Base-by-base conservation (phyloP, 2,113 vertebrate genomes). In the Athene cunicularia region DNA sequence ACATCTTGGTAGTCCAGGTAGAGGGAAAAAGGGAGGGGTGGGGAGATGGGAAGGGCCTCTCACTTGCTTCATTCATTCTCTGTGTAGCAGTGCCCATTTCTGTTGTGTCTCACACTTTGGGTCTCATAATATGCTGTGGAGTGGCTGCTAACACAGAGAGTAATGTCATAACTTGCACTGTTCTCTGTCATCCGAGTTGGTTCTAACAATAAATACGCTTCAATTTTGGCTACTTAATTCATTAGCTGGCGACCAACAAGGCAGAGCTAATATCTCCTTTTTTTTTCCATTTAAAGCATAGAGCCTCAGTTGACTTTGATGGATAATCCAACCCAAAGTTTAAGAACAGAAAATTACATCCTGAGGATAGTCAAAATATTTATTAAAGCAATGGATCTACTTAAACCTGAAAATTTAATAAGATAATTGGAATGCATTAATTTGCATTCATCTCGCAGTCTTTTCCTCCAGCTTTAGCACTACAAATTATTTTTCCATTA, bases 301-400 rank as follows among this genome's bases (percentile, higher is more conserved):
- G 14, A 80, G 21, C 24, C 45, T 68, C 26, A 88, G 76, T 47
- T 73, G 39, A 37, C 43, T 91, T 86, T 89, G 89, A 90, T 79
- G 59, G 64, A 90, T 88, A 88, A 95, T 80, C 35, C 50, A 90
- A 87, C 33, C 12, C 11, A 58, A 93, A 75, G 6, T 58, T 89
- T 60, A 81, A 93, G 72, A 95, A 70, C 5, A 73, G 39, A 81
- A 93, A 82, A 95, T 81, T 81, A 86, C 70, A 87, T 82, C 62
- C 43, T 68, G 58, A 52, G 50, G 26, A 59, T 24, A 96, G 59
- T 86, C 2, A 93, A 91, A 96, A 86, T 90, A 80, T 87, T 94
- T 96, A 71, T 90, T 90, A 82, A 95, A 94, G 33, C 71, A 77
- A 88, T 75, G 32, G 56, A 70, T 86, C 43, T 75, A 47, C 67